Conservation (phyloP, 2,888 invertebrate genomes). For the Chrysolina oricalcia region DNA sequence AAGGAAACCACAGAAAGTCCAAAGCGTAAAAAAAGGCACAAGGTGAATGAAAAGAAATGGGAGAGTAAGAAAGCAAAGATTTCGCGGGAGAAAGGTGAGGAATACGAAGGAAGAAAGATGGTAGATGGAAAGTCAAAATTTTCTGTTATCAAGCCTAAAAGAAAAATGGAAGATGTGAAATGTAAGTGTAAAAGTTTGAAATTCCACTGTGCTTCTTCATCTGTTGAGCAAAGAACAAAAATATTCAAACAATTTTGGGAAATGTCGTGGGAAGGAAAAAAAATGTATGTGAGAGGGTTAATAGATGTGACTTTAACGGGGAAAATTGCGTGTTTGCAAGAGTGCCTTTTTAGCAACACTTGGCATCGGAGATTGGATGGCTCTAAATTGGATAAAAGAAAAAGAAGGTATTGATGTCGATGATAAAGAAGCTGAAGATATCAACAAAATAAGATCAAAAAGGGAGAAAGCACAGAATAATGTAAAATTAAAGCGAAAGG, state of each 20-base stretch:
- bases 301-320: slow-evolving; percentile 2
- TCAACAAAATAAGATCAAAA: not conserved
- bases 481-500: not conserved
- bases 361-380: slow-evolving; percentile 5
- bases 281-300: slow-evolving; percentile 1
- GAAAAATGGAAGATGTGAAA: slow-evolving; percentile 4
- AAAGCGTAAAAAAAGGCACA: no score
- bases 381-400: not conserved
- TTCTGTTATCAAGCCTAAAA: not conserved
- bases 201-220: not conserved
- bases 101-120: not conserved
- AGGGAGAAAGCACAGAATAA: not conserved
- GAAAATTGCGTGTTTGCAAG: no score
- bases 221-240: not conserved
- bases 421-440: slow-evolving; percentile 1
- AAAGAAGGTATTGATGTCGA: not conserved
- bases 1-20: no score
- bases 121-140: not conserved
- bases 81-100: not conserved
- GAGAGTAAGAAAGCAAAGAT: no score
- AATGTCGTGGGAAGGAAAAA: not conserved
- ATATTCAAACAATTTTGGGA: not conserved
- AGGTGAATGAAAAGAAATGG: no score
- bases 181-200: slow-evolving; percentile 4
- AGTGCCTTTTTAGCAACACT: not conserved